Base-by-base conservation (phyloP, 2,888 invertebrate species). In the Phalera bucephala region DNA sequence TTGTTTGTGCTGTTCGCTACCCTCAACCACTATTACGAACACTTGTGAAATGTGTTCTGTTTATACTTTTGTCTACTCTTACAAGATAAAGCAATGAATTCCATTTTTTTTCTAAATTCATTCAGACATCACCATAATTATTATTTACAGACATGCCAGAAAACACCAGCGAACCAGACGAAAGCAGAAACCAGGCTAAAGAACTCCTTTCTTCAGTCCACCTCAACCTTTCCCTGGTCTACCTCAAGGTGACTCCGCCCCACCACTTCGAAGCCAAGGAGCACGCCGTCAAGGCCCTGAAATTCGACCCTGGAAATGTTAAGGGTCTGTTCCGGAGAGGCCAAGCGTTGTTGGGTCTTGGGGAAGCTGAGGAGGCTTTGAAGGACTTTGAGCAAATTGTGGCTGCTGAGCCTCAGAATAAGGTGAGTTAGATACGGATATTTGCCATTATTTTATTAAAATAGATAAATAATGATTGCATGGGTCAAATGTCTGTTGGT, bases 261-360 rank as follows among this genome's bases (percentile, higher is more conserved):
- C 85, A 91, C 46, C 77, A 91, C 55, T 88, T 92, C 26, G 93
- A 94, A 54, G 96, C 95, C 1, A 93, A 92, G 59, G 92, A 94
- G 31, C 90, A 93, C 29, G 97, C 98, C 27, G 92, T 93, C 28
- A 93, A 94, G 57, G 98, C 95, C 0, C 80, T 99, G 2, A 92
- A 92, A 36, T 57, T 95, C 1, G 95, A 96, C 62, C 78, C 92
- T 0, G 90, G 91, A 13, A 98, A 95, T 74, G 95, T 96, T 7
- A 99, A 99, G 80, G 99, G 95, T 0, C 85, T 95, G 15, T 99
- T 97, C 80, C 91, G 99, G 55, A 90, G 95, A 52, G 98, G 97
- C 0, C 94, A 95, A 87, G 97, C 97, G 0, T 82, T 93, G 50
- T 72, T 96, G 32, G 93, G 91, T 0, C 75, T 96, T 4, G 94